phyloP scores from a whole-genome alignment of 2,797 vertebrate species.

The Falco columbarius region DNA sequence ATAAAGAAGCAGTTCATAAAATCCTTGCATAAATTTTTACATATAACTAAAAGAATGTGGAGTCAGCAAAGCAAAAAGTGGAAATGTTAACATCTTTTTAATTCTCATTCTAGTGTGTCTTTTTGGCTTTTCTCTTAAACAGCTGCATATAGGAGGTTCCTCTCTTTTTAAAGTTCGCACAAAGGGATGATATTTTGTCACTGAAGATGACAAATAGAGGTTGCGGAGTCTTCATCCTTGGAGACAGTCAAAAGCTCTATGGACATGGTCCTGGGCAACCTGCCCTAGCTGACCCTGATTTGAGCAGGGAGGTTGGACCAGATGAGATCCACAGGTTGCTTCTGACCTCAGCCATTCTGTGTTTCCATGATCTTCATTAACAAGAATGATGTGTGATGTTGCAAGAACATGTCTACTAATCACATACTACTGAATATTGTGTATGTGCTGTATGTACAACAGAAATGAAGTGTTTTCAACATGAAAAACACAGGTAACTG shows the following conservation, averaged over 20 bases:
- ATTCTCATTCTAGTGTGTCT: background rate
- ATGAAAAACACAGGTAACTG: background rate
- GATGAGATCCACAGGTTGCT: background rate
- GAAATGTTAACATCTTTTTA: background rate
- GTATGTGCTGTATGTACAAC: background rate
- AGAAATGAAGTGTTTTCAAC: background rate
- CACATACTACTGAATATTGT: background rate
- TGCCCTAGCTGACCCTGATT: background rate
- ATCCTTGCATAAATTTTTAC: slow-evolving; percentile 12
- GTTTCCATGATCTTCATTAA: background rate
- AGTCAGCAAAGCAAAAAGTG: slow-evolving; percentile 16
- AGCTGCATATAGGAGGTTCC: background rate
- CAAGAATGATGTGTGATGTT: background rate
- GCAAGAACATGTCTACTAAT: background rate
- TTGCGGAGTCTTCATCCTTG: background rate
- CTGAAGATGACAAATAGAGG: background rate
- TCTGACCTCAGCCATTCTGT: background rate
- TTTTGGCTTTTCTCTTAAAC: background rate
- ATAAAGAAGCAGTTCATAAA: slow-evolving; percentile 48
- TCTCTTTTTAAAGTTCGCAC: background rate
- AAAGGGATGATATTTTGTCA: background rate
- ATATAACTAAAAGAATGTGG: background rate
- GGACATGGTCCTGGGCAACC: background rate
- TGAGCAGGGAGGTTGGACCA: fast-evolving
- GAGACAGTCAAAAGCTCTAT: background rate